Percentiles rank a stretch among this genome's conserved stretches.
These are phyloP conservation scores for Siderastrea radians DNA, from an alignment of 92 coral and sea anemone genomes.

Conservation along the genomic window DNA sequence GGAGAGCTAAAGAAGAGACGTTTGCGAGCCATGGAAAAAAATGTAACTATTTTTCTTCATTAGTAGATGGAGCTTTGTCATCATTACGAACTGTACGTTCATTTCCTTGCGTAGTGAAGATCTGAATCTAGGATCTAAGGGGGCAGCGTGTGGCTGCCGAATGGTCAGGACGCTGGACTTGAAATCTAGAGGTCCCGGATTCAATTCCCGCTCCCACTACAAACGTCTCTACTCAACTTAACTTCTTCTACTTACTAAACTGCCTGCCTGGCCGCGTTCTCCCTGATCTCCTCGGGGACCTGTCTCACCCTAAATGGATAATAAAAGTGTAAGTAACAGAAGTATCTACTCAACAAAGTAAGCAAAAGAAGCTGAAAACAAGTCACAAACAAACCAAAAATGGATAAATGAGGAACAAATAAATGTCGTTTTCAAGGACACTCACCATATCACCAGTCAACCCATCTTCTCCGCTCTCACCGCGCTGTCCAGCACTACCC, in stretches of 20 bases:
- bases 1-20: neutral
- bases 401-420: neutral
- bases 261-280: conserved; percentile 18
- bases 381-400: no score
- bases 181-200: no score
- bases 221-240: neutral
- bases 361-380: no score
- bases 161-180: no score
- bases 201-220: no score
- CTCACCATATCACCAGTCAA: conserved; percentile 65
- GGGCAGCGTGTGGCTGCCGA: no score
- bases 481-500: conserved; percentile 48
- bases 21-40: no score
- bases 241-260: conserved; percentile 5
- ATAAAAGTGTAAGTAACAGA: neutral
- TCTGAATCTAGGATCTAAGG: no score
- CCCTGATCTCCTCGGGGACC: conserved; percentile 63
- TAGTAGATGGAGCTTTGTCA: no score
- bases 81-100: no score
- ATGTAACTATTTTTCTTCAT: no score
- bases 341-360: neutral
- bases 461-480: conserved; percentile 66
- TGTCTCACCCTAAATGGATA: conserved; percentile 4
- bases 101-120: no score
- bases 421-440: neutral